These are phyloP conservation scores for Perca flavescens DNA, from an alignment of 2,113 vertebrate genomes.

Conservation along the genomic window DNA sequence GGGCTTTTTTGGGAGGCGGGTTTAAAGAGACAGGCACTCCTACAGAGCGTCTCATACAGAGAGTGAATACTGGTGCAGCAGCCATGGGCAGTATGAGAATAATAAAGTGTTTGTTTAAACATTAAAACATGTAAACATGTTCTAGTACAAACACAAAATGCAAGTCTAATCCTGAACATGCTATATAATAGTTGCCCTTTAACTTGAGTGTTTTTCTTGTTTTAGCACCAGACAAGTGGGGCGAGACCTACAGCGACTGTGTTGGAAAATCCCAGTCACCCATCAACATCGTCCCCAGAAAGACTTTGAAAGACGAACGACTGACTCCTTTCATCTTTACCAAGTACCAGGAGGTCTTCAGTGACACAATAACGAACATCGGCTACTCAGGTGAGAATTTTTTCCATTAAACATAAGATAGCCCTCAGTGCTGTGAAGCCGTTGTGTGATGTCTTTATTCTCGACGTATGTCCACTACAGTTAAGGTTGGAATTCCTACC, in stretches of 20 bases:
- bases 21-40: too few relatives aligned
- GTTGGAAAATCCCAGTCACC: constrained; percentile 77
- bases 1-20: too few relatives aligned
- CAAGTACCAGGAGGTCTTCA: constrained; percentile 79
- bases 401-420: background rate
- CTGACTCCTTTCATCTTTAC: constrained; percentile 76
- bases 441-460: background rate
- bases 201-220: background rate
- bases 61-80: too few relatives aligned
- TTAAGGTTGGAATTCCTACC: constrained; percentile 76
- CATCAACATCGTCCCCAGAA: constrained; percentile 84
- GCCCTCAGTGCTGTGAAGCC: background rate
- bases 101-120: too few relatives aligned
- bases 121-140: too few relatives aligned
- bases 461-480: constrained; percentile 73
- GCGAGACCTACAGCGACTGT: constrained; percentile 55
- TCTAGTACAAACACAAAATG: too few relatives aligned
- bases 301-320: constrained; percentile 68
- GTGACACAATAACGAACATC: constrained; percentile 76
- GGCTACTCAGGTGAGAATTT: constrained; percentile 80
- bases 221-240: constrained; percentile 81
- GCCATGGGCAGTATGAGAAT: too few relatives aligned
- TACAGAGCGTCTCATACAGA: too few relatives aligned
- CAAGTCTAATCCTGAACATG: too few relatives aligned
- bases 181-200: too few relatives aligned